Evolutionary conservation across 2,888 invertebrate species (phyloP).

Genomic region (Pyralis farinalis): DNA sequence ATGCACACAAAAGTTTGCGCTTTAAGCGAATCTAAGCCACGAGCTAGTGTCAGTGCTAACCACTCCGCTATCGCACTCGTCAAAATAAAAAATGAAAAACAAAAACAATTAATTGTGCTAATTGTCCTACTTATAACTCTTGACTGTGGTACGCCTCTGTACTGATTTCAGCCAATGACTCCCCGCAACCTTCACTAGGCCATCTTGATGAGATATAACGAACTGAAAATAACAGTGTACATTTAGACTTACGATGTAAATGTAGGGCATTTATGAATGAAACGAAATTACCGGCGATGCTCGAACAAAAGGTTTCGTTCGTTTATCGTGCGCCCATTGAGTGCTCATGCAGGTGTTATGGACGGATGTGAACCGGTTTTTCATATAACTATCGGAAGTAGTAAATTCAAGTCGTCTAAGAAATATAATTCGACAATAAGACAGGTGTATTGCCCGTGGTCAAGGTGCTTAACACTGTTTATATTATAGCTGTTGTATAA

Average conservation of each 20-base stretch:
- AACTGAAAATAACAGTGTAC: background rate
- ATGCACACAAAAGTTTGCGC: too few relatives aligned
- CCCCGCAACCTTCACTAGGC: too few relatives aligned
- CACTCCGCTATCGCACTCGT: too few relatives aligned
- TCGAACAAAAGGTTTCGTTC: slow-evolving; percentile 1
- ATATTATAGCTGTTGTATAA: too few relatives aligned
- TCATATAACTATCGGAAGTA: slow-evolving; percentile 38
- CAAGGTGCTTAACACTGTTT: background rate
- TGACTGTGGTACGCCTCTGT: too few relatives aligned
- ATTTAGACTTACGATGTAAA: background rate
- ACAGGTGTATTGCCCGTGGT: slow-evolving; percentile 17
- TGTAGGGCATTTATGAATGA: background rate
- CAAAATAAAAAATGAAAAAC: too few relatives aligned
- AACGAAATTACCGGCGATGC: background rate
- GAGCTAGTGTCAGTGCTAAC: too few relatives aligned
- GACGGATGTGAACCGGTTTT: slow-evolving; percentile 34
- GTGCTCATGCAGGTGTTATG: slow-evolving; percentile 35
- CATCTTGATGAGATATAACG: too few relatives aligned
- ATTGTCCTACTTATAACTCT: too few relatives aligned
- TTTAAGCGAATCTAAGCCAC: too few relatives aligned
- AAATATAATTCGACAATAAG: slow-evolving; percentile 24
- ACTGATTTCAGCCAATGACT: too few relatives aligned
- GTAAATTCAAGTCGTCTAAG: slow-evolving; percentile 34
- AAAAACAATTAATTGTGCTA: too few relatives aligned
- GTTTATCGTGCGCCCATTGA: slow-evolving; percentile 1